These are phyloP conservation scores for Formica aserva DNA, from an alignment of 2,888 invertebrate genomes.

Conservation along the genomic window DNA sequence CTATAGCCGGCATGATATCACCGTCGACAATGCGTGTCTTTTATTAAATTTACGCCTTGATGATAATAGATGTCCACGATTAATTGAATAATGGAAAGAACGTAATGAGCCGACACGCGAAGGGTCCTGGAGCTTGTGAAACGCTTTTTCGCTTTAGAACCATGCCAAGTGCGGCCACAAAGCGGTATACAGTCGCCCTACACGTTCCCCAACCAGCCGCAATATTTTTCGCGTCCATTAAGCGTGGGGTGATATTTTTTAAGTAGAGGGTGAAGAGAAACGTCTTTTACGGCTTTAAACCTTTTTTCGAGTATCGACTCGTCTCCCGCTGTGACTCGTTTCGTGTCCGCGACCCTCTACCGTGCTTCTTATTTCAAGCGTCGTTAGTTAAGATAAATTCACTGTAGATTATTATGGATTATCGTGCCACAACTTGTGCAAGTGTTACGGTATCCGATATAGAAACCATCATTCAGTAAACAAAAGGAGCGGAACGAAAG, in stretches of 20 bases:
- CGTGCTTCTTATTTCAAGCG: conserved; percentile 71
- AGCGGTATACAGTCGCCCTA: conserved; percentile 54
- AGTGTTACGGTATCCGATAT: background rate
- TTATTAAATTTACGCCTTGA: conserved; percentile 77
- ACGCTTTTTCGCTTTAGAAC: conserved; percentile 65
- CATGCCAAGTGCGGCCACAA: conserved; percentile 56
- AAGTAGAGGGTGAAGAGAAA: conserved; percentile 64
- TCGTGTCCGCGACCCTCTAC: conserved; percentile 41
- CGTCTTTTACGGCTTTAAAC: conserved; percentile 56
- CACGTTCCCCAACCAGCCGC: conserved; percentile 68
- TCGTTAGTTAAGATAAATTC: conserved; percentile 72
- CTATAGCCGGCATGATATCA: conserved; percentile 73
- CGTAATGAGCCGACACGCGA: conserved; percentile 77
- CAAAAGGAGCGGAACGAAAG: conserved; percentile 7
- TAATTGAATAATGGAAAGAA: conserved; percentile 83
- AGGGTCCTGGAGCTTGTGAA: background rate
- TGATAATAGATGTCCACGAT: conserved; percentile 81
- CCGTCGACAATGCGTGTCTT: conserved; percentile 79
- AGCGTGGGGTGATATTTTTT: conserved; percentile 71
- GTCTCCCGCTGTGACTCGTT: conserved; percentile 2
- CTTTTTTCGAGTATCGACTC: conserved; percentile 44
- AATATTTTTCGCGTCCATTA: conserved; percentile 83
- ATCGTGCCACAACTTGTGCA: conserved; percentile 51
- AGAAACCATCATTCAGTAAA: background rate
- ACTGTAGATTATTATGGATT: conserved; percentile 64